These are phyloP conservation scores for Dipodomys spectabilis DNA, from an alignment of 2,113 vertebrate species.

Conservation along the genomic window DNA sequence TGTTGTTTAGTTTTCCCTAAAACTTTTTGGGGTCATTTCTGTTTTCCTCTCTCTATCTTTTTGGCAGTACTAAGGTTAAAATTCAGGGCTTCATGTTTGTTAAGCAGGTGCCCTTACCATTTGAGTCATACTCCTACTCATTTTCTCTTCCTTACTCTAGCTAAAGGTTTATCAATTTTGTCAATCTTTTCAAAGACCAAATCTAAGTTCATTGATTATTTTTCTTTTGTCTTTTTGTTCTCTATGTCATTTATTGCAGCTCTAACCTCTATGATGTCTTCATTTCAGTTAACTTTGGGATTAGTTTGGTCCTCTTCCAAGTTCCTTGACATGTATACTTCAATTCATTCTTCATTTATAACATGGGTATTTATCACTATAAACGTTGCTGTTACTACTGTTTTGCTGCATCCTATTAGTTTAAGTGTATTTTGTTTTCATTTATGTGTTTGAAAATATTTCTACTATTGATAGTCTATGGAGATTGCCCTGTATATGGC, in stretches of 20 bases:
- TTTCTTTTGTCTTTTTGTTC: neutral
- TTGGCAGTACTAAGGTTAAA: neutral
- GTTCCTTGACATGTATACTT: neutral
- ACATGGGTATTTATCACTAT: neutral
- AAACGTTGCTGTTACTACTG: neutral
- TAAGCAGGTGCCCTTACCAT: too few relatives aligned
- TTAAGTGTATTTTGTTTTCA: neutral
- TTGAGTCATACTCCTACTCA: too few relatives aligned
- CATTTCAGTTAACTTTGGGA: neutral
- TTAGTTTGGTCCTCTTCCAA: neutral
- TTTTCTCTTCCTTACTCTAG: neutral
- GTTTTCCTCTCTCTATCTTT: neutral
- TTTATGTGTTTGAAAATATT: slow-evolving; percentile 12
- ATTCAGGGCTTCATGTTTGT: too few relatives aligned
- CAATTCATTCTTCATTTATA: slow-evolving; percentile 7
- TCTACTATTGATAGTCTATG: neutral
- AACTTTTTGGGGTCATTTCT: neutral
- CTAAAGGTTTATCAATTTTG: slow-evolving; percentile 9
- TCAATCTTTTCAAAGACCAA: neutral
- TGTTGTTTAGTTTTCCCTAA: neutral
- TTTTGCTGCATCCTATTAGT: neutral
- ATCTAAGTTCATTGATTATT: neutral
- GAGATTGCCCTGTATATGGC: neutral
- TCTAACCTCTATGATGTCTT: neutral
- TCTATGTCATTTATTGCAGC: neutral